A percentile compares a stretch with the other conserved stretches of the same genome.
Evolutionary conservation across 2,797 vertebrate species (phyloP).

Genomic region (Spinus olivaceus): DNA sequence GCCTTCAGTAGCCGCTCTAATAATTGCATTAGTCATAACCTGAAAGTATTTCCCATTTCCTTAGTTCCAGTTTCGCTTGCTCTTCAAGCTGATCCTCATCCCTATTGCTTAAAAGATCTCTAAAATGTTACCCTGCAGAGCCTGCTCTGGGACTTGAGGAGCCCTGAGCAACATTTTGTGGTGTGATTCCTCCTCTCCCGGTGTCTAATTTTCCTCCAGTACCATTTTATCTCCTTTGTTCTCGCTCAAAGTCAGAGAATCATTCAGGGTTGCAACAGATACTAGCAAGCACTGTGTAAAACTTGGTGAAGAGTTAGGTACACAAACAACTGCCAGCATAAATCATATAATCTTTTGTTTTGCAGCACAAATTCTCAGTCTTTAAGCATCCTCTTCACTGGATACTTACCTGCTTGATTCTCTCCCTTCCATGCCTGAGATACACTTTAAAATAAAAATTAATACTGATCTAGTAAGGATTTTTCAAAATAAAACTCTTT

Average conservation of each 20-base stretch:
- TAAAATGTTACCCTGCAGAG: neutral
- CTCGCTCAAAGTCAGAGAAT: neutral
- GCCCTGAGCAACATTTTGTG: neutral
- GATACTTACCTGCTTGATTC: neutral
- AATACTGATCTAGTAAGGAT: neutral
- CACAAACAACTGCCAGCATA: neutral
- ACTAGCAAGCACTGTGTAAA: neutral
- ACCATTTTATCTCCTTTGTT: neutral
- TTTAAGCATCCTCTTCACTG: neutral
- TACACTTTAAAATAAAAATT: neutral
- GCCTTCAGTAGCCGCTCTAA: constrained; percentile 9
- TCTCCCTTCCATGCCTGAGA: neutral
- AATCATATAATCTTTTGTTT: neutral
- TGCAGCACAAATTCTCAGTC: neutral
- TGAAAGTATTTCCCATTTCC: constrained; percentile 39
- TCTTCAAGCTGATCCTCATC: constrained; percentile 19
- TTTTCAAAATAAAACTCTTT: neutral
- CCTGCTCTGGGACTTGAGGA: neutral
- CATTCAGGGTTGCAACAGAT: neutral
- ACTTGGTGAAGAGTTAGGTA: neutral
- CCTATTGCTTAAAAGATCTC: neutral
- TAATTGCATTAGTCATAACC: constrained; percentile 51
- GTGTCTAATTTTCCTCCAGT: neutral
- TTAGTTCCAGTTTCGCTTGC: constrained; percentile 26
- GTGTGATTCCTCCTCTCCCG: neutral